Base-by-base conservation (phyloP, 2,888 invertebrate genomes). In the Marronus borbonicus region DNA sequence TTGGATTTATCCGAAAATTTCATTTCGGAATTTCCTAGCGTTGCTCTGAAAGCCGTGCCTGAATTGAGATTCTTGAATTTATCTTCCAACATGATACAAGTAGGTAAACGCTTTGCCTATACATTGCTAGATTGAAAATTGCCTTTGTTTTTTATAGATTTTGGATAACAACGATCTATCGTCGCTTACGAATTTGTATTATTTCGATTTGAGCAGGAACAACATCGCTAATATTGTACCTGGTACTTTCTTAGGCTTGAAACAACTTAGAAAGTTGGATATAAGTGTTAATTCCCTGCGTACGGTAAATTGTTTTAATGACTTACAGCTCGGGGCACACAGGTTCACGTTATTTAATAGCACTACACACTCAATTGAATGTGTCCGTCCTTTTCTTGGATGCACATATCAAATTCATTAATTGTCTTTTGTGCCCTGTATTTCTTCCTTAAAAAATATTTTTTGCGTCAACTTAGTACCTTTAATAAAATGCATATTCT, bases 1-100 rank as follows among this genome's bases (percentile, higher is more conserved):
- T 89, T 98, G 81, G 96, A 97, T 87, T 89, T 98, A 36, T 95
- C 96, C 0, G 93, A 95, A 85, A 98, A 98, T 90, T 96, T 96
- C 86, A 93, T 97, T 76, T 90, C 91, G 1, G 94, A 95, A 86
- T 95, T 96, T 85, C 97, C 97, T 3, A 92, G 93, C 0, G 93
- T 94, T 10, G 94, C 96, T 0, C 87, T 97, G 64, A 93, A 94
- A 85, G 91, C 93, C 39, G 92, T 97, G 82, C 88, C 89, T 28
- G 92, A 92, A 76, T 88, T 97, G 28, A 93, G 93, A 85, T 92
- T 93, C 80, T 89, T 97, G 80, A 95, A 96, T 88, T 89, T 97
- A 52, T 96, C 96, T 14, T 94, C 96, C 81, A 97, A 97, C 89
- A 92, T 96, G 90, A 94, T 97, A 79, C 93, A 93, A 89, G 96